A percentile compares a stretch with the other conserved stretches of the same genome.
These are phyloP conservation scores for Pediacus dermestoides DNA, from an alignment of 2,888 invertebrate species.

Conservation along the genomic window DNA sequence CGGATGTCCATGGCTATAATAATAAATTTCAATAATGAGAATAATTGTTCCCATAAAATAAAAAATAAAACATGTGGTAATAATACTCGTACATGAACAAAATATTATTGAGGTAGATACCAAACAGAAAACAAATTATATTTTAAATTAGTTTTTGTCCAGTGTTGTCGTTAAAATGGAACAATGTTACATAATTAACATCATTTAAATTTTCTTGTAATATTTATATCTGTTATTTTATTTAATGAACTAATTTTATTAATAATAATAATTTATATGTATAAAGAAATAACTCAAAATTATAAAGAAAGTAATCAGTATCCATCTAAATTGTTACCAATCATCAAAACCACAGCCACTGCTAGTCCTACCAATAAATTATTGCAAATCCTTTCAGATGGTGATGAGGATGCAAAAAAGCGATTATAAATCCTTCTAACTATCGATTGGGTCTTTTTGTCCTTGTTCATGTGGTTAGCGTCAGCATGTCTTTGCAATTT, in stretches of 20 bases:
- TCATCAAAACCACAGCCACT: conserved; percentile 1
- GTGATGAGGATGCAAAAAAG: neutral
- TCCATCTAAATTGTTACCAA: neutral
- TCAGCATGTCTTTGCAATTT: conserved; percentile 27
- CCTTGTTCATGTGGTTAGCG: conserved; percentile 3
- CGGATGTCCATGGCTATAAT: too few relatives aligned
- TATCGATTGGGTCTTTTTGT: conserved; percentile 4
- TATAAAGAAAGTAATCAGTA: neutral
- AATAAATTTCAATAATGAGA: too few relatives aligned
- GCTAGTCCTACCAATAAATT: too few relatives aligned
- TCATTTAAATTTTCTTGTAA: too few relatives aligned
- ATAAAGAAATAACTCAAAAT: conserved; percentile 1
- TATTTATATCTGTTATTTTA: too few relatives aligned
- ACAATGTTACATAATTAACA: too few relatives aligned
- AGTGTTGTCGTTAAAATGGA: neutral
- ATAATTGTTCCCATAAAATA: too few relatives aligned
- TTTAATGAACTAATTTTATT: too few relatives aligned
- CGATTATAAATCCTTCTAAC: conserved; percentile 1
- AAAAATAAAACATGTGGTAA: conserved; percentile 1
- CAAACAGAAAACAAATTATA: too few relatives aligned
- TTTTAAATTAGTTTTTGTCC: conserved; percentile 1
- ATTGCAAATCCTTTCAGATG: too few relatives aligned
- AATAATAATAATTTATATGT: too few relatives aligned
- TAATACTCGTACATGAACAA: neutral
- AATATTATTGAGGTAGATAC: too few relatives aligned